Evolutionary conservation across 2,888 invertebrate species (phyloP).

Genomic region (Acrobasis repandana): DNA sequence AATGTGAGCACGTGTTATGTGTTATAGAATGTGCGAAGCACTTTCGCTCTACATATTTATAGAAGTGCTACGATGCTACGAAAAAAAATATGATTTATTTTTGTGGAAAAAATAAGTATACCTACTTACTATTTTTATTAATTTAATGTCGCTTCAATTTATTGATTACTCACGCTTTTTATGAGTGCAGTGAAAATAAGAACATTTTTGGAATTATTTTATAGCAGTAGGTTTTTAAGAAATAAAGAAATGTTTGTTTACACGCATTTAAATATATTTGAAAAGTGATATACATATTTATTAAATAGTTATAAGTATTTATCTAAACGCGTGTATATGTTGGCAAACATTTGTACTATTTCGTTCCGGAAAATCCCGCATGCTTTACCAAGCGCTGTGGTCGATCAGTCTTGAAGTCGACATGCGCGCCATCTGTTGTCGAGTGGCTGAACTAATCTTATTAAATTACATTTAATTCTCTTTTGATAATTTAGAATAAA

Average conservation of each 20-base stretch:
- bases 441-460: constrained; percentile 53
- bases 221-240: too few species aligned
- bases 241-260: background rate
- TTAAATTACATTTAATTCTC: background rate
- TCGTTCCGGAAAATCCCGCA: constrained; percentile 32
- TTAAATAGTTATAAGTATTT: background rate
- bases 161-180: background rate
- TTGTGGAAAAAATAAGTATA: background rate
- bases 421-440: constrained; percentile 62
- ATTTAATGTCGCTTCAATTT: background rate
- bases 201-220: background rate
- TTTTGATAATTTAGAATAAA: too few species aligned
- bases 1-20: background rate
- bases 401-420: constrained; percentile 9
- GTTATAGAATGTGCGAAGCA: background rate
- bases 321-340: background rate
- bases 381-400: constrained; percentile 21
- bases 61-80: background rate
- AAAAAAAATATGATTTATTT: background rate
- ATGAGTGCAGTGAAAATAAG: background rate
- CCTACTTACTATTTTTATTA: background rate
- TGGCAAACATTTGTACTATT: background rate
- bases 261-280: background rate
- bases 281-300: too few species aligned
- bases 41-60: too few species aligned